These are phyloP conservation scores for Eupsittula cactorum DNA, from an alignment of 2,113 vertebrate species.

Conservation along the genomic window DNA sequence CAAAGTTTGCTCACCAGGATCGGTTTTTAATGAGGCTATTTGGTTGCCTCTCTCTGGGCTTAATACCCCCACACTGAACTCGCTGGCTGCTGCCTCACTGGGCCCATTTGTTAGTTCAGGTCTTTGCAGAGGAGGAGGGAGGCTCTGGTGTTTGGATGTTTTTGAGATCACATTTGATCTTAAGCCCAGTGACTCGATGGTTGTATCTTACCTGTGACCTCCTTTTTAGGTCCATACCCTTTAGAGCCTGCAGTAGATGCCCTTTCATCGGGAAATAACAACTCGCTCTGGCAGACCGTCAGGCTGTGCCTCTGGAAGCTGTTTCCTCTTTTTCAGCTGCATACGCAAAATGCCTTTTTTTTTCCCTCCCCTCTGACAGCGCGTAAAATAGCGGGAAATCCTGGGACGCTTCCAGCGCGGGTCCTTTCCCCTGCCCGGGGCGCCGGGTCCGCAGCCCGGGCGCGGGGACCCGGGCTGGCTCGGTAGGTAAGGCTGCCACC, in stretches of 20 bases:
- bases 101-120: not conserved
- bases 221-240: not conserved
- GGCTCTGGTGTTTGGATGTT: not conserved
- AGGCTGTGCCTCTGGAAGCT: not conserved
- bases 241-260: not conserved
- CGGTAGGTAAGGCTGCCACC: slow-evolving; percentile 53
- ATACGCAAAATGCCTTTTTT: not conserved
- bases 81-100: not conserved
- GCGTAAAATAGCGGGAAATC: not conserved
- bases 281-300: not conserved
- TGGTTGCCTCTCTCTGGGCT: not conserved
- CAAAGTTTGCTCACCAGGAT: not conserved
- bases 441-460: not conserved
- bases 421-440: fast-evolving
- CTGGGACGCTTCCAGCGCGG: not conserved
- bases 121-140: not conserved
- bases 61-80: not conserved
- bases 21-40: not conserved
- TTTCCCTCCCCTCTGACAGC: not conserved
- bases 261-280: not conserved
- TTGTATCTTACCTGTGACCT: not conserved
- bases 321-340: not conserved
- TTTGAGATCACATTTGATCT: not conserved
- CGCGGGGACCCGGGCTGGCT: not conserved
- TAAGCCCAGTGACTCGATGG: fast-evolving